phyloP scores from a whole-genome alignment of 2,888 invertebrate genomes.

The Volucella inanis region DNA sequence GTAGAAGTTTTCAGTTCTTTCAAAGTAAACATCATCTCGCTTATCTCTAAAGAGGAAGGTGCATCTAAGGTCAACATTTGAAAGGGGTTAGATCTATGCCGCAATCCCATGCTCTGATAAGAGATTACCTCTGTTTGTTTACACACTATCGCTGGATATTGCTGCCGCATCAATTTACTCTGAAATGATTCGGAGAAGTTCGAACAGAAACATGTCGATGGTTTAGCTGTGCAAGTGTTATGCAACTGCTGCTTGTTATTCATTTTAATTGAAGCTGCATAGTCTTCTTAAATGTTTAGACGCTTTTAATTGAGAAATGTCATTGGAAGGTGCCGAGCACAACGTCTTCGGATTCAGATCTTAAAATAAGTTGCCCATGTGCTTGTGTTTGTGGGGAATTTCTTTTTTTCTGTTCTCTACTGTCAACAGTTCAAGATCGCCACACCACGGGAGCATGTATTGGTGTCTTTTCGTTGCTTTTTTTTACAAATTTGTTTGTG shows the following conservation, averaged over 20 bases:
- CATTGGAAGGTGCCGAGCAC: not conserved
- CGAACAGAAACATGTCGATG: not conserved
- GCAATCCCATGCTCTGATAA: slow-evolving; percentile 16
- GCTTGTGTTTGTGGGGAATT: not conserved
- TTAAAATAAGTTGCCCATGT: slow-evolving; percentile 23
- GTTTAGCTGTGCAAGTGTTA: slow-evolving; percentile 24
- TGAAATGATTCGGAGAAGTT: not conserved
- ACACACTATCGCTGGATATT: not conserved
- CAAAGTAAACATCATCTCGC: not conserved
- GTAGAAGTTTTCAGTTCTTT: not conserved
- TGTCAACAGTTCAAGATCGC: slow-evolving; percentile 25
- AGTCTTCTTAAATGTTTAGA: not conserved
- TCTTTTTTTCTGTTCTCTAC: not conserved
- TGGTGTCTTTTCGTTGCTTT: not conserved
- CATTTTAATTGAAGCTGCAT: slow-evolving; percentile 2
- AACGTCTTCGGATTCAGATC: slow-evolving; percentile 2
- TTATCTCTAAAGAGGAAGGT: not conserved
- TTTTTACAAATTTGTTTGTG: not conserved
- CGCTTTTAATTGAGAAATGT: not conserved
- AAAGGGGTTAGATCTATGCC: not conserved
- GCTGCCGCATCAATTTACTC: too few relatives aligned
- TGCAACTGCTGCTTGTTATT: slow-evolving; percentile 11
- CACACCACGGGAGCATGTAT: not conserved
- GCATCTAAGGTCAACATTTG: not conserved
- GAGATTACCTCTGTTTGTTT: slow-evolving; percentile 30